Conservation (phyloP, 2,888 invertebrate genomes). For the Alloplasta piceator region DNA sequence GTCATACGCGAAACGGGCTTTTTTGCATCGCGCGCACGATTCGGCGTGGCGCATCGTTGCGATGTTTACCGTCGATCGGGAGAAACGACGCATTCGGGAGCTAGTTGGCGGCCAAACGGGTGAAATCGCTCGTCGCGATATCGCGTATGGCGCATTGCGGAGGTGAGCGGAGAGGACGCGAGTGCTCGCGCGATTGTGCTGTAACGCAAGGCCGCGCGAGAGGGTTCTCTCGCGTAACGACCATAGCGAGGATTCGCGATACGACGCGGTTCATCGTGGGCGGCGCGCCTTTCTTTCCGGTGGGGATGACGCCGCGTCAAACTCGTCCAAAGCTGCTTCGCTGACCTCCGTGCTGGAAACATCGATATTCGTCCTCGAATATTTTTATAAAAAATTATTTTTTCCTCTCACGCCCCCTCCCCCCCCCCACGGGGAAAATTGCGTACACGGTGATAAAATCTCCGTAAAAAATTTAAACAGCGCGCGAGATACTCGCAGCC, state of each 20-base stretch:
- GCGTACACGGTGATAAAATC: no score
- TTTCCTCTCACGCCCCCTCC: no score
- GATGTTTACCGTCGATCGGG: slow-evolving; percentile 51
- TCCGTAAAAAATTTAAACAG: no score
- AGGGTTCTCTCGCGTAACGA: slow-evolving; percentile 76
- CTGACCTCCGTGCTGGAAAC: no score
- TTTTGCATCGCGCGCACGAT: no score
- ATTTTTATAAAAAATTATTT: no score
- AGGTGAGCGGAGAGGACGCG: slow-evolving; percentile 82
- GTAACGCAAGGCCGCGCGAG: slow-evolving; percentile 80
- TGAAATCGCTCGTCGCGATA: slow-evolving; percentile 72
- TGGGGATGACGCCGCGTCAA: no score
- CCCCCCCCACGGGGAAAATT: no score
- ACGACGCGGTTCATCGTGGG: slow-evolving; percentile 69
- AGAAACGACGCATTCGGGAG: slow-evolving; percentile 39
- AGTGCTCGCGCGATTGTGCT: slow-evolving; percentile 81
- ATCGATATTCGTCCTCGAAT: no score
- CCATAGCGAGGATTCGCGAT: slow-evolving; percentile 74
- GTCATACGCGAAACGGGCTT: no score
- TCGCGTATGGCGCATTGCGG: slow-evolving; percentile 79
- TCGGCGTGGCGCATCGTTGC: slow-evolving; percentile 16
- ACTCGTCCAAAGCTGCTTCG: no score
- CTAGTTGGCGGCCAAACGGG: slow-evolving; percentile 58
- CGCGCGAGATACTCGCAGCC: no score
- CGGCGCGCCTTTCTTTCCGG: slow-evolving; percentile 67